phyloP scores from a whole-genome alignment of 2,797 vertebrate species.

The Muraenolepis orangiensis region DNA sequence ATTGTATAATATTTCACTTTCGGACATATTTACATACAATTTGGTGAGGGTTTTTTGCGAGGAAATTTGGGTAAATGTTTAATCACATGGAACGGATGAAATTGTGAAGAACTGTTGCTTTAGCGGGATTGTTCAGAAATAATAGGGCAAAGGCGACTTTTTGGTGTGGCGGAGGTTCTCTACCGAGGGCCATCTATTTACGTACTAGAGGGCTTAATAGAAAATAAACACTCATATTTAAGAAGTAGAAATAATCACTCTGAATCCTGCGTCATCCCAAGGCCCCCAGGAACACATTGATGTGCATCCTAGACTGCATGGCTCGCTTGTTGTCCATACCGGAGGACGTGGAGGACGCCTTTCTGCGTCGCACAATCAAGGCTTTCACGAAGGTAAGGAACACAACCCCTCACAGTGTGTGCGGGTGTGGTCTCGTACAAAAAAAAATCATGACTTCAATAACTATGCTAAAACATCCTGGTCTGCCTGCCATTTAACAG shows the following conservation, averaged over 20 bases:
- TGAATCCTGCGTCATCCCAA: constrained; percentile 38
- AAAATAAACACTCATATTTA: too few relatives aligned
- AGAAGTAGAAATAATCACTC: neutral
- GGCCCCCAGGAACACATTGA: constrained; percentile 83
- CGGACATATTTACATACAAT: too few relatives aligned
- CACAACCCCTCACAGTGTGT: neutral
- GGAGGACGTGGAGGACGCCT: constrained; percentile 80
- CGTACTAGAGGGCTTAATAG: too few relatives aligned
- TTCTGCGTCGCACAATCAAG: constrained; percentile 81
- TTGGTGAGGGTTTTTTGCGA: too few relatives aligned
- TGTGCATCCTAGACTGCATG: constrained; percentile 85
- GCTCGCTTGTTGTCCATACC: constrained; percentile 78
- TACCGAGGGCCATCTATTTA: too few relatives aligned
- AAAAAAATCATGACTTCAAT: neutral
- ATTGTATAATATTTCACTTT: too few relatives aligned
- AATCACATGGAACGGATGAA: too few relatives aligned
- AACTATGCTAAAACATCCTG: neutral
- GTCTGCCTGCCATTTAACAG: constrained; percentile 60
- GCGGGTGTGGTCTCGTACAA: neutral
- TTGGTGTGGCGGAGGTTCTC: too few relatives aligned
- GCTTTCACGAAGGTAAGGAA: constrained; percentile 88
- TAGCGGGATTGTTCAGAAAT: too few relatives aligned
- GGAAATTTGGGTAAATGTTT: too few relatives aligned
- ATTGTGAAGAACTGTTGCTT: too few relatives aligned
- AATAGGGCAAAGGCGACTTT: too few relatives aligned